Conservation (phyloP, 2,797 vertebrate species). For the Lagorchestes hirsutus region DNA sequence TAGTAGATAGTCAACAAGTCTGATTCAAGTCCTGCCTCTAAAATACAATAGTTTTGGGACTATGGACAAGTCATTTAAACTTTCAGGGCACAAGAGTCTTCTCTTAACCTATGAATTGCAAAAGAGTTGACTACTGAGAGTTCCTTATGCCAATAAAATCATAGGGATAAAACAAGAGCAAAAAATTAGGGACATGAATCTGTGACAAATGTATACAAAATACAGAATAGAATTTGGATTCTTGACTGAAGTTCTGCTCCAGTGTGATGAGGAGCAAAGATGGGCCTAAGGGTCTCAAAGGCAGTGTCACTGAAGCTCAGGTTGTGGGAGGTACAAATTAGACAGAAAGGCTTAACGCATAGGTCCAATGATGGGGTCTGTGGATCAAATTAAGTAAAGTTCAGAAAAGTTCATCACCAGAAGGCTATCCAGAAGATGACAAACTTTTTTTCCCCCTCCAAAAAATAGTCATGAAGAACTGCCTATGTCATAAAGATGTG, state of each 20-base stretch:
- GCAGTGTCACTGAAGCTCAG: background rate
- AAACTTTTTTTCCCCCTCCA: background rate
- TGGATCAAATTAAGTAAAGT: background rate
- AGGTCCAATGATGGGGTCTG: background rate
- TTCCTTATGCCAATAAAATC: background rate
- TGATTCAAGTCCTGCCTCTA: background rate
- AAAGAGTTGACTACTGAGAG: background rate
- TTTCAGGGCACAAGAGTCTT: background rate
- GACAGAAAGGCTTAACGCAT: background rate
- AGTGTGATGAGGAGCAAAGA: background rate
- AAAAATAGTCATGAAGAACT: background rate
- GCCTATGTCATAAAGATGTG: background rate
- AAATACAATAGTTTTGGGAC: background rate
- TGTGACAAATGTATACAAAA: background rate
- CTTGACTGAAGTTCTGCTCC: background rate
- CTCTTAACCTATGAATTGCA: background rate
- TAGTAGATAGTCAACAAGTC: constrained; percentile 11
- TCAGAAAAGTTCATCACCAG: background rate
- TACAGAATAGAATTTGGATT: background rate
- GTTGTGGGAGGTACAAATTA: background rate
- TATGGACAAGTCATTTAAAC: background rate
- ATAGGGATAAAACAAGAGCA: background rate
- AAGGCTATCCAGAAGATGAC: background rate
- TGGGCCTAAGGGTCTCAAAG: background rate
- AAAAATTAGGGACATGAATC: background rate